These are phyloP conservation scores for Aurelia aurita DNA, from an alignment of 30 jellyfish, hydroid and myxozoan species.

Conservation along the genomic window DNA sequence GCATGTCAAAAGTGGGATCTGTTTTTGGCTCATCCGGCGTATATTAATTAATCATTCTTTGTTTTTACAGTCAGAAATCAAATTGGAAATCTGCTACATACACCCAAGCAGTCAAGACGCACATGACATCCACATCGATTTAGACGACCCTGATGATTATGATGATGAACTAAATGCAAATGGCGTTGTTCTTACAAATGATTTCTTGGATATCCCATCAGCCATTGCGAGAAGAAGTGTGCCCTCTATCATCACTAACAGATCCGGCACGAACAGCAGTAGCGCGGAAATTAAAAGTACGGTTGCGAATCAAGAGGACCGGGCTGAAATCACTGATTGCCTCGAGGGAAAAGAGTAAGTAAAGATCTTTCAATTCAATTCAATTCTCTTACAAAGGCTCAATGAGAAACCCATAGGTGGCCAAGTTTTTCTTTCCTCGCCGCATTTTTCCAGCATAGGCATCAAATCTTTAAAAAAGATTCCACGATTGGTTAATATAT, in stretches of 20 bases:
- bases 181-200: constrained; percentile 20
- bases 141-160: constrained; percentile 28
- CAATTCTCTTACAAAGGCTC: neutral
- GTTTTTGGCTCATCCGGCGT: no score
- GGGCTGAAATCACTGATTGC: constrained; percentile 23
- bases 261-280: constrained; percentile 11
- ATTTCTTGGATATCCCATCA: constrained; percentile 35
- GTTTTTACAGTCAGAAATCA: constrained; percentile 34
- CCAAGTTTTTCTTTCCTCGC: no score
- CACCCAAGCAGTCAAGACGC: constrained; percentile 8
- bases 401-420: no score
- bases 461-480: no score
- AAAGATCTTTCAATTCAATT: neutral
- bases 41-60: no score
- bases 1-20: no score
- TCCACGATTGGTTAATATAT: no score
- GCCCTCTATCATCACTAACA: neutral
- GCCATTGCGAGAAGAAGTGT: neutral
- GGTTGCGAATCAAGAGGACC: constrained; percentile 11
- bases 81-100: constrained; percentile 22
- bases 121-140: constrained; percentile 13
- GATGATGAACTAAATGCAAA: neutral
- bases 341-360: constrained; percentile 47
- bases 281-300: neutral
- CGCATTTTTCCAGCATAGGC: no score